These are phyloP conservation scores for Phylloscopus whistleri DNA, from an alignment of 2,113 vertebrate genomes.

Conservation along the genomic window DNA sequence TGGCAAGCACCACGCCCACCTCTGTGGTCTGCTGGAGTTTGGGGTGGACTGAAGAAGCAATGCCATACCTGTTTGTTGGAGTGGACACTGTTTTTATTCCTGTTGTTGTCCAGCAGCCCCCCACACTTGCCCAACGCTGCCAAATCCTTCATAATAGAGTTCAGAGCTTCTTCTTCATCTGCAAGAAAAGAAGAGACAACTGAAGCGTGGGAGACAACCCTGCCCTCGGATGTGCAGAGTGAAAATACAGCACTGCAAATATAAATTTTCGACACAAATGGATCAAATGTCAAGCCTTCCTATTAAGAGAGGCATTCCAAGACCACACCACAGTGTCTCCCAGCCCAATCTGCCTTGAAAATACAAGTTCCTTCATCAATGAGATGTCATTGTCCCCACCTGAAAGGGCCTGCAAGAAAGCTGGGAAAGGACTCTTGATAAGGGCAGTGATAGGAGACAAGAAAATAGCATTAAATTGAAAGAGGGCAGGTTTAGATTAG, in stretches of 20 bases:
- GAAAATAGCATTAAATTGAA: not conserved
- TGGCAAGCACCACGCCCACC: not conserved
- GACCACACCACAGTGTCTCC: not conserved
- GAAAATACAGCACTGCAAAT: not conserved
- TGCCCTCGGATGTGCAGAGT: accelerated
- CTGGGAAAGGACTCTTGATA: not conserved
- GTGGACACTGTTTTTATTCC: conserved; percentile 78
- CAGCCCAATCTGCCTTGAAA: not conserved
- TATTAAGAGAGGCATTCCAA: not conserved
- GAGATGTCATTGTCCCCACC: not conserved
- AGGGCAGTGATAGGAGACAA: not conserved
- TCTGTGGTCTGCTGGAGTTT: not conserved
- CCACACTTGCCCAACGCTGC: conserved; percentile 84
- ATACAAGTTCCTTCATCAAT: not conserved
- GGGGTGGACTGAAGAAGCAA: not conserved
- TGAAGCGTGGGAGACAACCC: not conserved
- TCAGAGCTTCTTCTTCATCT: conserved; percentile 90
- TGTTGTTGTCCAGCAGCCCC: conserved; percentile 79
- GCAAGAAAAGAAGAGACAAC: conserved; percentile 2
- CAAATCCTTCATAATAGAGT: conserved; percentile 93
- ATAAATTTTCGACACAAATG: not conserved
- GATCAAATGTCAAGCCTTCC: not conserved
- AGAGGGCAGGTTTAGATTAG: not conserved
- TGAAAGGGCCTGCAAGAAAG: not conserved
- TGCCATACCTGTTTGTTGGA: conserved; percentile 81